Percentiles rank a stretch among this genome's conserved stretches.
phyloP scores from a whole-genome alignment of 1,140 invertebrate species.

The Euura saliciscinereae region DNA sequence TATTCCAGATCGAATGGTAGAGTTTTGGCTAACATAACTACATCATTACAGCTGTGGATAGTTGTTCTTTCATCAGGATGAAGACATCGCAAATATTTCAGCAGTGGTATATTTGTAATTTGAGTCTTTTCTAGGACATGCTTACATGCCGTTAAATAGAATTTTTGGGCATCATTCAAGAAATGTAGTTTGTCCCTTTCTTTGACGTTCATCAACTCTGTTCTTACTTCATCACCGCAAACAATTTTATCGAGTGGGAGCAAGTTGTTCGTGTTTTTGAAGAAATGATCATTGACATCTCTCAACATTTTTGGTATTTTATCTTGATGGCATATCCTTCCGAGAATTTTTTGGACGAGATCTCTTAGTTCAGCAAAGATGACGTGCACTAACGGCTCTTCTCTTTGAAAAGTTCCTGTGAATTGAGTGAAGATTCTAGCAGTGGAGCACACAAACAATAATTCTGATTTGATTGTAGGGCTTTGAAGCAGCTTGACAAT shows the following conservation, averaged over 20 bases:
- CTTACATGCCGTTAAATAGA: not conserved
- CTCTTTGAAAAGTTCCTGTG: not conserved
- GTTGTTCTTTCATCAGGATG: slow-evolving; percentile 11
- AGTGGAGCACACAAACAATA: not conserved
- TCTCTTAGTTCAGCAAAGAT: not conserved
- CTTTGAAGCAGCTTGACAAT: not conserved
- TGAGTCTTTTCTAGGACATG: not conserved
- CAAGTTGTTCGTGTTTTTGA: slow-evolving; percentile 14
- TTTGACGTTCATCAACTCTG: not conserved
- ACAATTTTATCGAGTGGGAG: slow-evolving; percentile 14
- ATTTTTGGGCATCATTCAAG: not conserved
- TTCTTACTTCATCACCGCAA: not conserved
- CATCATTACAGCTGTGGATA: slow-evolving; percentile 7
- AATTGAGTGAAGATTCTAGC: not conserved
- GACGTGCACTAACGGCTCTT: not conserved
- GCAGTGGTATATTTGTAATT: not conserved
- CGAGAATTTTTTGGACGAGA: not conserved
- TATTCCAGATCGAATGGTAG: slow-evolving; percentile 11
- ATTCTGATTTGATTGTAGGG: not conserved
- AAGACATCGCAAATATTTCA: slow-evolving; percentile 10
- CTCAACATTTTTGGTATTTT: not conserved
- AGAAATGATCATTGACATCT: not conserved
- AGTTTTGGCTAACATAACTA: slow-evolving; percentile 11
- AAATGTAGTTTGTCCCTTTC: not conserved
- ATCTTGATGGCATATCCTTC: not conserved